Base-by-base conservation (phyloP, 2,888 invertebrate species). In the Lycaena phlaeas region DNA sequence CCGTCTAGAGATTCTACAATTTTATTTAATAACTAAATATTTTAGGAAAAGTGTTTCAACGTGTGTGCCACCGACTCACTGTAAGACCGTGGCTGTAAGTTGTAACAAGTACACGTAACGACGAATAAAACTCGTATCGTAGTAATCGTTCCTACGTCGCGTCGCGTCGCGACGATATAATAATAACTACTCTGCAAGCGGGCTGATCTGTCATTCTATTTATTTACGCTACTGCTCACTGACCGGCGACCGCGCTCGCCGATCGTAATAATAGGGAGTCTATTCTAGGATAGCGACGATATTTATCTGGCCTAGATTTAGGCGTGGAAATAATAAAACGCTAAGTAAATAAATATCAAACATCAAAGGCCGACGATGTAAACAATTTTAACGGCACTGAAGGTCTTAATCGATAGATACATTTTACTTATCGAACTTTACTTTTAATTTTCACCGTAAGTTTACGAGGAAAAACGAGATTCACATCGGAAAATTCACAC, bases 251-350 rank as follows among this genome's bases (percentile, higher is more conserved):
- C 59, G 64, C 64, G n/a, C n/a, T n/a, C n/a, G n/a, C n/a, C n/a
- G n/a, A n/a, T 14, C 3, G 34, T 34, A 18, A 12, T 10, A 55
- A 59, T 57, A 66, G 50, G 52, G 50, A 50, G 36, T 62, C 63
- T 67, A 67, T 66, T 62, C 69, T 73, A 68, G 67, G 64, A 67
- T 65, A 68, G 63, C 63, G 61, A 62, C 60, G 56, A 53, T 63
- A 59, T n/a, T n/a, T n/a, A 64, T 48, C 60, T 67, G 70, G 59
- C 76, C 78, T 77, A 76, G 72, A 75, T 72, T 64, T 51, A 62
- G 56, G 45, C 43, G 44, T 54, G 51, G 58, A 66, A 64, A 63
- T 50, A 56, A 57, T 48, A 53, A 49, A 48, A 53, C 41, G 27
- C 27, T 38, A 27, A 45, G 38, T 40, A 48, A 36, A 45, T 36